Evolutionary conservation across 2,888 invertebrate species (phyloP), one percentile per base, ranked within the genome.

Genomic region (Melanchra persicariae): DNA sequence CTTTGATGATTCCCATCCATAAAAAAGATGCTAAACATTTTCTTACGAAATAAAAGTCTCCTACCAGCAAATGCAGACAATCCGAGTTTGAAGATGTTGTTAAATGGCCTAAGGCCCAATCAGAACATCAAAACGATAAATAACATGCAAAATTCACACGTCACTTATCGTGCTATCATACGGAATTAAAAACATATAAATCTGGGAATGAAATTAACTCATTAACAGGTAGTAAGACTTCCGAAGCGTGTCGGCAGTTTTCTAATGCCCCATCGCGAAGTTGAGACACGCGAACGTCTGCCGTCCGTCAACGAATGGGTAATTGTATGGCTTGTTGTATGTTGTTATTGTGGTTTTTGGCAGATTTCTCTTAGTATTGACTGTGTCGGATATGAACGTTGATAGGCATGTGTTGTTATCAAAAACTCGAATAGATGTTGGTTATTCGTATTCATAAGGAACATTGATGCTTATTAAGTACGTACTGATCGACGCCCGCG

Each of bases 201-300:
- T 77, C 57, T 81, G 52, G 57, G 68, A 79, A 82, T 64, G 24
- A 68, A 80, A 77, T 84, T 77, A 64, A 73, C 67, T 63, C 52
- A 82, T 82, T 74, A 74, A 24, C 60, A 61, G 74, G 74, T 76
- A 67, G 61, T 63, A 47, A 58, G 62, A 6, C 19, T 22, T 40
- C 1, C 63, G 74, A 64, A 70, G 71, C 82, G 80, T n/a, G 37
- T 72, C 74, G 58, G 30, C n/a, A n/a, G 57, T n/a, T 84, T 84
- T 82, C 83, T 82, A 79, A 82, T 68, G 58, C 60, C 37, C 62
- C 70, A 76, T 74, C 57, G 55, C 3, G 52, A 6, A 15, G 37
- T 22, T 3, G 57, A 37, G 57, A 60, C 80, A 80, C 82, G 74
- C 80, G 49, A 76, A 51, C 62, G 69, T 67, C 64, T 34, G 19